Evolutionary conservation across 1,140 invertebrate species (phyloP), one percentile per base, ranked within the genome.

Genomic region (Drosophila persimilis): DNA sequence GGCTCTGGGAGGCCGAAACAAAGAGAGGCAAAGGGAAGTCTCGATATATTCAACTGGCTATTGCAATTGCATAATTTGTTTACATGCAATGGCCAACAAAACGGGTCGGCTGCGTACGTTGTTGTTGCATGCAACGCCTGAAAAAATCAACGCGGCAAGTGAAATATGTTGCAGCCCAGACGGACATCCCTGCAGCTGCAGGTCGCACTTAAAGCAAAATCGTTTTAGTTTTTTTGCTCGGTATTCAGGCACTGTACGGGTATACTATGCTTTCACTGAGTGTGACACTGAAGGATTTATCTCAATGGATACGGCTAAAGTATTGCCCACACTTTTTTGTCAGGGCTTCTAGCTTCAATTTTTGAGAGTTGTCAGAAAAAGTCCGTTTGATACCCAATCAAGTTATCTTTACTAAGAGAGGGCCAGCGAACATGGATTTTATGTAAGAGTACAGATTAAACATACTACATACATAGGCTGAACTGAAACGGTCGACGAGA

Each of bases 21-120:
- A 29, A 50, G 9, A 31, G 31, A 26, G 26, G 43, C 51, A 59
- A 53, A 29, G 70, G 50, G 70, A 72, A 17, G 61, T 66, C 54
- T 47, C 41, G 39, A 52, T 51, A 64, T 73, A 54, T 76, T 57
- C 62, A 61, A 53, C 73, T 45, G 56, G 26, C 43, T 50, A 26
- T 75, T 70, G 83, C 65, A 86, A 83, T 88, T 88, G 83, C 83
- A 88, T 88, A 88, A 88, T 84, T 81, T 84, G 71, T 78, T 81
- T 78, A 84, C 71, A 81, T 80, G 77, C 77, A 76, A 64, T 45
- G 61, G 63, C 71, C 78, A 75, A 72, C 84, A 88, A 83, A 83
- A 88, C 83, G 83, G 83, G 83, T 86, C 81, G 80, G 77, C 79
- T 88, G 83, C 74, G 65, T 77, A 69, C 54, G 22, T 8, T 52